phyloP scores from a whole-genome alignment of 2,113 vertebrate genomes.

The Myiagra hebetior region DNA sequence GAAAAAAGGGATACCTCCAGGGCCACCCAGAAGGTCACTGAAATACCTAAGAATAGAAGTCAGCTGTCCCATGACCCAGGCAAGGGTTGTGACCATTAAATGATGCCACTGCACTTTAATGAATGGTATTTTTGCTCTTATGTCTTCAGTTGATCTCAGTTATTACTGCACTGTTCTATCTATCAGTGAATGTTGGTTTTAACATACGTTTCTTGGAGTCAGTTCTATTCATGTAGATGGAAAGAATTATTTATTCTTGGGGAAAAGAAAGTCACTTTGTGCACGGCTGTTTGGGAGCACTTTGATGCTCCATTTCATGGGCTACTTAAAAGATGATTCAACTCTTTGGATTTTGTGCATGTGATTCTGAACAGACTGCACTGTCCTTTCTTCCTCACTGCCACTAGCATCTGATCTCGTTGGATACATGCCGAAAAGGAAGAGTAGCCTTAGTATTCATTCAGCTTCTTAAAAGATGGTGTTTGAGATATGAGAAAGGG shows the following conservation, averaged over 20 bases:
- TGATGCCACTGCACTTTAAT: not conserved
- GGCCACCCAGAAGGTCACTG: not conserved
- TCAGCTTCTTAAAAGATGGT: not conserved
- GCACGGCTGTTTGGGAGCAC: not conserved
- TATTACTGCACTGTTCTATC: not conserved
- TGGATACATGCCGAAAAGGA: not conserved
- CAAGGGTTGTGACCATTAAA: not conserved
- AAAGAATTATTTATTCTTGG: not conserved
- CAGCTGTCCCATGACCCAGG: not conserved
- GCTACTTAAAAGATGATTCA: conserved; percentile 6
- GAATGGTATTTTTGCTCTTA: not conserved
- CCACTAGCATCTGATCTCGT: not conserved
- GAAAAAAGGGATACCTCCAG: not conserved
- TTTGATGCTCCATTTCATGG: conserved; percentile 28
- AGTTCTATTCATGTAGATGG: not conserved
- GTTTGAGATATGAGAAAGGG: not conserved
- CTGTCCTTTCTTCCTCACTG: not conserved
- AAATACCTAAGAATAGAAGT: not conserved
- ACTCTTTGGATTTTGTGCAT: not conserved
- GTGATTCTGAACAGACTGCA: conserved; percentile 2
- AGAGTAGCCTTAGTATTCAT: not conserved
- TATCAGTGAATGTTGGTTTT: not conserved
- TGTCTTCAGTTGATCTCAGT: not conserved
- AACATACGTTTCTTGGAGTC: not conserved
- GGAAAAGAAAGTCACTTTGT: conserved; percentile 14